A percentile compares a stretch with the other conserved stretches of the same genome.
Conservation (phyloP, 2,797 vertebrate species). For the Dendrocincla tyrannina region DNA sequence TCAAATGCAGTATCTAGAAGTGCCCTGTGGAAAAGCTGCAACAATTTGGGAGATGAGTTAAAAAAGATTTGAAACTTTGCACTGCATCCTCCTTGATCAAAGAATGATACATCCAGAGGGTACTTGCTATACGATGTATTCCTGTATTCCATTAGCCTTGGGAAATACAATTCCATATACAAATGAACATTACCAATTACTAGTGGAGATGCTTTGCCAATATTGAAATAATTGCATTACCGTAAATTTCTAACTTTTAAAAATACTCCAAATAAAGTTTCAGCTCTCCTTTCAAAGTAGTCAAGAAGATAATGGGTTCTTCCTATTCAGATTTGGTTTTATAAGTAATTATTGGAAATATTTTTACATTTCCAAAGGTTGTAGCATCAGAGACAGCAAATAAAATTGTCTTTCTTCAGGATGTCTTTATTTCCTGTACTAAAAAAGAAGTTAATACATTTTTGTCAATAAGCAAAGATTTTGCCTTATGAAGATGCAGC, state of each 20-base stretch:
- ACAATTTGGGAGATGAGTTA: neutral
- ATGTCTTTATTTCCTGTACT: slow-evolving; percentile 59
- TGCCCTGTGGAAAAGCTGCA: neutral
- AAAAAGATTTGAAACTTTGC: neutral
- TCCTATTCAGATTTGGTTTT: slow-evolving; percentile 9
- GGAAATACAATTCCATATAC: neutral
- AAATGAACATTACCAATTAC: neutral
- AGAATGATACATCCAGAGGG: neutral
- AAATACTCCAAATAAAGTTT: slow-evolving; percentile 29
- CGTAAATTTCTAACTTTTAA: slow-evolving; percentile 41
- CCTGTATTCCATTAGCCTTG: neutral
- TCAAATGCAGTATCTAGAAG: neutral
- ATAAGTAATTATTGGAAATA: slow-evolving; percentile 19
- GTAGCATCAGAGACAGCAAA: neutral
- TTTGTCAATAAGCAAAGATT: slow-evolving; percentile 61
- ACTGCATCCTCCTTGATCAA: neutral
- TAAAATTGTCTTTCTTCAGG: slow-evolving; percentile 44
- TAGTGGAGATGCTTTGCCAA: slow-evolving; percentile 17
- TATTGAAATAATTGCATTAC: slow-evolving; percentile 45
- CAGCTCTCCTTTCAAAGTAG: neutral
- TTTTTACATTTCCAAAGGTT: slow-evolving; percentile 6
- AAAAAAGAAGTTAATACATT: slow-evolving; percentile 51
- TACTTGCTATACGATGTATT: neutral
- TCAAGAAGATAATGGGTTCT: neutral
- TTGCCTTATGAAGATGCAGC: slow-evolving; percentile 48